Base-by-base conservation (phyloP, 2,113 vertebrate species). In the Pygoscelis adeliae region DNA sequence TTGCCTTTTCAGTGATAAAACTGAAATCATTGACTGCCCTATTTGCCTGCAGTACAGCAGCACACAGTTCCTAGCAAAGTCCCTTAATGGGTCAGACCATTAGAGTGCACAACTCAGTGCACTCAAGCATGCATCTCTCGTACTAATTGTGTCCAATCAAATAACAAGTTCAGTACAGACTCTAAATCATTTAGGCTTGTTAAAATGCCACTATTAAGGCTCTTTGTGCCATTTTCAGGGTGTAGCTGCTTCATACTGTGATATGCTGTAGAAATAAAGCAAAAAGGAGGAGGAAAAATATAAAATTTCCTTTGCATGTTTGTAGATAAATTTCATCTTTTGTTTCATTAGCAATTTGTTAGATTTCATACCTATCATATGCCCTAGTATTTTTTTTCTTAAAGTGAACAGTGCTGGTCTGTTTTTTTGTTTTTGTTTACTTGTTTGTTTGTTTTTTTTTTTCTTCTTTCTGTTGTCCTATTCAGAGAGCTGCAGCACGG, bases 141-240 rank as follows among this genome's bases (percentile, higher is more conserved):
- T 97, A 74, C 83, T 97, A 98, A 98, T 93, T 91, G 90, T 81
- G 77, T 85, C 83, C 86, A 98, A 94, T 96, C 92, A 97, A 96
- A 98, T 96, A 96, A 87, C 58, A 61, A 76, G 78, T 66, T 91
- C 65, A 59, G 74, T 52, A 77, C 46, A 95, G 63, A 82, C 77
- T 92, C 56, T 95, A 95, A 96, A 95, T 98, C 94, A 93, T 85
- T 95, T 97, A 93, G 56, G 59, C 84, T 97, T 95, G 71, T 96
- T 98, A 97, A 95, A 96, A 97, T 93, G 84, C 63, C 85, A 91
- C 87, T 94, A 71, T 49, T 92, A 65, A 86, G 74, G 81, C 90
- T 95, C 83, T 96, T 89, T 94, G 79, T 96, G 63, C 34, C 70
- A 47, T 97, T 97, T 97, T 69, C 69, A 88, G 72, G 53, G 40